Evolutionary conservation across 2,113 vertebrate genomes (phyloP).

Genomic region (Nothobranchius kuhntae): DNA sequence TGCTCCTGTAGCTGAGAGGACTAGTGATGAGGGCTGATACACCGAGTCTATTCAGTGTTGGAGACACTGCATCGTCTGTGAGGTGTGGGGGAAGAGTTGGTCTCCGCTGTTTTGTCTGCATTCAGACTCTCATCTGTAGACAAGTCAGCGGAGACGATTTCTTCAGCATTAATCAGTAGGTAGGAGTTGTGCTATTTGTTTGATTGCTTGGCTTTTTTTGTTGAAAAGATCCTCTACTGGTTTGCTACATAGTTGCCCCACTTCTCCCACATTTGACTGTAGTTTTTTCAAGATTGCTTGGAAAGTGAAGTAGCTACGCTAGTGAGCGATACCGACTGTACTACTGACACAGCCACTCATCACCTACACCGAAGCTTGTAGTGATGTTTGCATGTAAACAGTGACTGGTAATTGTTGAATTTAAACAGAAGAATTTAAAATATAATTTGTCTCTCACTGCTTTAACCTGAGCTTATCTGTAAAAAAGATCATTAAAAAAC

Average conservation of each 20-base stretch:
- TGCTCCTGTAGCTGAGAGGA: slow-evolving; percentile 61
- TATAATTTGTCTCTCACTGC: not conserved
- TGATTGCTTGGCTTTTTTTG: slow-evolving; percentile 4
- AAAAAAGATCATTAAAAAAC: not conserved
- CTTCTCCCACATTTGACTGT: slow-evolving; percentile 2
- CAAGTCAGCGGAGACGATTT: slow-evolving; percentile 1
- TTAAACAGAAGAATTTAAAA: not conserved
- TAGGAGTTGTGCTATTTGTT: slow-evolving; percentile 18
- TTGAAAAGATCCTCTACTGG: not conserved
- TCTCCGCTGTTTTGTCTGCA: slow-evolving; percentile 17
- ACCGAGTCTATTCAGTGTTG: slow-evolving; percentile 65
- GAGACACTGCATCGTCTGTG: slow-evolving; percentile 44
- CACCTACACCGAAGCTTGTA: slow-evolving; percentile 7
- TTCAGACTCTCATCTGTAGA: slow-evolving; percentile 3
- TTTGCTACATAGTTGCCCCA: slow-evolving; percentile 5
- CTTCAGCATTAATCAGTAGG: slow-evolving; percentile 31
- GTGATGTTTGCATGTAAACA: slow-evolving; percentile 12
- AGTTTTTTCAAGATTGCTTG: slow-evolving; percentile 14
- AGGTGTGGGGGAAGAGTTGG: slow-evolving; percentile 41
- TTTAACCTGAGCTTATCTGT: not conserved
- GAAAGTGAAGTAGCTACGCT: slow-evolving; percentile 14
- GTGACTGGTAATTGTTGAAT: not conserved
- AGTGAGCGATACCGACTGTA: slow-evolving; percentile 20
- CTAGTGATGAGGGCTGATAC: slow-evolving; percentile 70
- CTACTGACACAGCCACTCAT: slow-evolving; percentile 31